Evolutionary conservation across 2,888 invertebrate genomes (phyloP).

Genomic region (Caradrina kadenii): DNA sequence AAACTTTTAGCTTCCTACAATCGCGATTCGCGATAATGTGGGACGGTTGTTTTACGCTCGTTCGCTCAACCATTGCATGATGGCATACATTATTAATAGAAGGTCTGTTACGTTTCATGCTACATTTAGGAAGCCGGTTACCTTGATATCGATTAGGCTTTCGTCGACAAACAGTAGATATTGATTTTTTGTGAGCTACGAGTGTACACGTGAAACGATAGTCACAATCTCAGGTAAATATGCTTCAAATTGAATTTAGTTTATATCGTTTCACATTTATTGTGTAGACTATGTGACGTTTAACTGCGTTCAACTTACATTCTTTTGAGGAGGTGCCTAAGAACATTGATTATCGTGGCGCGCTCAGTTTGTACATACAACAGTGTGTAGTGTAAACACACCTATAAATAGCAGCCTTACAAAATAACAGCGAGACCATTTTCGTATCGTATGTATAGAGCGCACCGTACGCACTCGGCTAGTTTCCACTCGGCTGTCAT

Average conservation of each 20-base stretch:
- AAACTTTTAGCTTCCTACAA: slow-evolving; percentile 51
- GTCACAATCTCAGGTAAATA: background rate
- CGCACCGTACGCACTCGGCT: slow-evolving; percentile 34
- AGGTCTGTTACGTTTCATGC: slow-evolving; percentile 76
- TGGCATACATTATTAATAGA: slow-evolving; percentile 83
- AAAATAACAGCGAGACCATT: slow-evolving; percentile 72
- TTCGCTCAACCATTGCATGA: slow-evolving; percentile 79
- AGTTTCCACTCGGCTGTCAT: slow-evolving; percentile 50
- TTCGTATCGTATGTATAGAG: slow-evolving; percentile 61
- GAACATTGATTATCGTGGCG: slow-evolving; percentile 62
- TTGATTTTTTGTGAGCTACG: slow-evolving; percentile 21
- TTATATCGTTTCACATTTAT: slow-evolving; percentile 6
- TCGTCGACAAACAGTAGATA: slow-evolving; percentile 49
- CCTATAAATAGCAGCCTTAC: slow-evolving; percentile 75
- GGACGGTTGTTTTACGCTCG: slow-evolving; percentile 64
- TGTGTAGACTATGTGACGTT: slow-evolving; percentile 14
- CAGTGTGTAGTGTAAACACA: slow-evolving; percentile 74
- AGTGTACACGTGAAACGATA: slow-evolving; percentile 18
- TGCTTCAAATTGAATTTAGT: slow-evolving; percentile 22
- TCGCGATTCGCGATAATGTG: slow-evolving; percentile 48
- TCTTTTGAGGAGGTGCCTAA: slow-evolving; percentile 32
- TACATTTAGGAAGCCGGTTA: slow-evolving; percentile 78
- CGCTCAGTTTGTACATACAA: slow-evolving; percentile 64
- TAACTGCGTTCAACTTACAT: slow-evolving; percentile 32
- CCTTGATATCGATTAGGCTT: slow-evolving; percentile 82